Percentiles rank a stretch among this genome's conserved stretches.
These are phyloP conservation scores for Choloepus didactylus DNA, from an alignment of 2,797 vertebrate genomes.

Conservation along the genomic window DNA sequence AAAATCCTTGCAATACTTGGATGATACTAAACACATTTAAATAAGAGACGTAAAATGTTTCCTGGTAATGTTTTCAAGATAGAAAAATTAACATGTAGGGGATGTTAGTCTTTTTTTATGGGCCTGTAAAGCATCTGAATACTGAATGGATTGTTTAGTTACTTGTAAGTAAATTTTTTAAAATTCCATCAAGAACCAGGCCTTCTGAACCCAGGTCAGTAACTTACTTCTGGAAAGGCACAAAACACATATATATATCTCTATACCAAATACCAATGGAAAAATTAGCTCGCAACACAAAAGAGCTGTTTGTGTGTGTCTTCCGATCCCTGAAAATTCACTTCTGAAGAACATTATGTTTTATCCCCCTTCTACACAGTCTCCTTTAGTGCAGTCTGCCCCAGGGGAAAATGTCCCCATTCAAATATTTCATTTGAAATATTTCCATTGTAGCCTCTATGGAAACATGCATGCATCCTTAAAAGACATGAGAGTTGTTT, in stretches of 20 bases:
- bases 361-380: conserved; percentile 45
- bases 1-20: not conserved
- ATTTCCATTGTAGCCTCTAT: conserved; percentile 22
- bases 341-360: conserved; percentile 27
- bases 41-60: not conserved
- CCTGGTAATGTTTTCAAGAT: not conserved
- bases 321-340: conserved; percentile 47
- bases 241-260: not conserved
- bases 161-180: not conserved
- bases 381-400: not conserved
- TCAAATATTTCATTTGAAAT: not conserved
- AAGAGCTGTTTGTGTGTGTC: conserved; percentile 27
- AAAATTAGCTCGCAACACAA: conserved; percentile 39
- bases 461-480: not conserved
- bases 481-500: conserved; percentile 15
- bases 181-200: not conserved
- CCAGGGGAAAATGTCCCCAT: conserved; percentile 29
- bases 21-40: not conserved
- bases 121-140: not conserved
- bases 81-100: not conserved
- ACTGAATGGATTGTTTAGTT: not conserved
- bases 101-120: not conserved
- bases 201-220: not conserved
- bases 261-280: not conserved
- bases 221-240: conserved; percentile 39